These are phyloP conservation scores for Tetramorium alpestre DNA, from an alignment of 1,140 invertebrate genomes.

Conservation along the genomic window DNA sequence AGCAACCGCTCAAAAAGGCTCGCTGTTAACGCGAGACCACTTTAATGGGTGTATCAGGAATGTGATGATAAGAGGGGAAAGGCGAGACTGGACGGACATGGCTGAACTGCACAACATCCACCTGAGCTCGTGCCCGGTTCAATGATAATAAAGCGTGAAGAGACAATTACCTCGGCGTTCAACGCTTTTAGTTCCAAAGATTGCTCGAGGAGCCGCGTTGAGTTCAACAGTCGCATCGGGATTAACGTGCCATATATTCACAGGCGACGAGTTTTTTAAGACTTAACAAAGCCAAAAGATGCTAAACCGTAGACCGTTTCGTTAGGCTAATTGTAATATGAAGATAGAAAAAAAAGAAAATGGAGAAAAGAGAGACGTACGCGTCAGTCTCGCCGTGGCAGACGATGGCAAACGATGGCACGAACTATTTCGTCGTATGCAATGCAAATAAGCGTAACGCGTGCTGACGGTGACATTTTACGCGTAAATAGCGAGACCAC, in stretches of 20 bases:
- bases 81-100: conserved; percentile 94
- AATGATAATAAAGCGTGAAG: conserved; percentile 73
- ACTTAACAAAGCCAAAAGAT: conserved; percentile 82
- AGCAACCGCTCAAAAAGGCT: conserved; percentile 90
- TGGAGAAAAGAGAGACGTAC: conserved; percentile 29
- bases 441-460: not conserved
- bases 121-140: conserved; percentile 93
- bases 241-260: conserved; percentile 73
- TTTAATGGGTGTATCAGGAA: conserved; percentile 97
- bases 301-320: conserved; percentile 74
- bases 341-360: conserved; percentile 2
- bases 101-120: conserved; percentile 92
- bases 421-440: conserved; percentile 24
- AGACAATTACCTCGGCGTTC: conserved; percentile 58
- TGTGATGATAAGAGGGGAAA: conserved; percentile 89
- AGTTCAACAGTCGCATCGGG: conserved; percentile 55
- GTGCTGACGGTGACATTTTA: not conserved
- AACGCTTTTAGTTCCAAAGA: conserved; percentile 81
- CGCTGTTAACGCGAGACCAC: conserved; percentile 90
- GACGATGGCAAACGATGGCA: conserved; percentile 43
- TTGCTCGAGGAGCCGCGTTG: conserved; percentile 70
- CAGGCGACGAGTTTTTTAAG: conserved; percentile 54
- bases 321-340: conserved; percentile 8
- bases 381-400: not conserved
- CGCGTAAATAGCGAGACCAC: conserved; percentile 79